Percentiles rank a stretch among this genome's conserved stretches.
Evolutionary conservation across 2,888 invertebrate species (phyloP).

Genomic region (Synanthedon formicaeformis): DNA sequence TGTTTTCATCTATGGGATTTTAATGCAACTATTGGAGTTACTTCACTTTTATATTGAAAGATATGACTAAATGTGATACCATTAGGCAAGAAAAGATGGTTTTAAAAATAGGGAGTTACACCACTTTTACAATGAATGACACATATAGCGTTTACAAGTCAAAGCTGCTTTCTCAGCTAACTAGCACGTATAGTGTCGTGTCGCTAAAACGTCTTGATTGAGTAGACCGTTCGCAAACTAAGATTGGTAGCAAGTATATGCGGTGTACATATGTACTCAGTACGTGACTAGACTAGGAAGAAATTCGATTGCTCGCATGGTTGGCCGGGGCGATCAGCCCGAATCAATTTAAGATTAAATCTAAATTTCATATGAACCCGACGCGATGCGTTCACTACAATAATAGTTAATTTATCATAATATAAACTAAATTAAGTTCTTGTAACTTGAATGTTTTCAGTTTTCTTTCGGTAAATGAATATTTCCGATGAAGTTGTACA

Average conservation of each 20-base stretch:
- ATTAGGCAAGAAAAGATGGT: too few species aligned
- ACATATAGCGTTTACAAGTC: too few species aligned
- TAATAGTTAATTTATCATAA: background rate
- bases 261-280: background rate
- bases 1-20: too few species aligned
- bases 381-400: background rate
- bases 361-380: conserved; percentile 39
- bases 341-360: conserved; percentile 57
- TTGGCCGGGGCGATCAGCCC: conserved; percentile 30
- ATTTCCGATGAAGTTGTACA: too few species aligned
- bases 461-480: too few species aligned
- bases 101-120: too few species aligned
- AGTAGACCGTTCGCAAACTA: background rate
- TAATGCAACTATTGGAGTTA: too few species aligned
- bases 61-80: too few species aligned
- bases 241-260: background rate
- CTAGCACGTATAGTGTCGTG: background rate
- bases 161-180: background rate
- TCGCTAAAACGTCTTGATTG: background rate
- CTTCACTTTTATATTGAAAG: too few species aligned
- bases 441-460: too few species aligned
- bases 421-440: too few species aligned
- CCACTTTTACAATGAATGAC: too few species aligned
- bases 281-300: conserved; percentile 44
- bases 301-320: conserved; percentile 39